These are phyloP conservation scores for Pterobdella sp. DNA, from an alignment of 2,888 invertebrate species.

Conservation along the genomic window DNA sequence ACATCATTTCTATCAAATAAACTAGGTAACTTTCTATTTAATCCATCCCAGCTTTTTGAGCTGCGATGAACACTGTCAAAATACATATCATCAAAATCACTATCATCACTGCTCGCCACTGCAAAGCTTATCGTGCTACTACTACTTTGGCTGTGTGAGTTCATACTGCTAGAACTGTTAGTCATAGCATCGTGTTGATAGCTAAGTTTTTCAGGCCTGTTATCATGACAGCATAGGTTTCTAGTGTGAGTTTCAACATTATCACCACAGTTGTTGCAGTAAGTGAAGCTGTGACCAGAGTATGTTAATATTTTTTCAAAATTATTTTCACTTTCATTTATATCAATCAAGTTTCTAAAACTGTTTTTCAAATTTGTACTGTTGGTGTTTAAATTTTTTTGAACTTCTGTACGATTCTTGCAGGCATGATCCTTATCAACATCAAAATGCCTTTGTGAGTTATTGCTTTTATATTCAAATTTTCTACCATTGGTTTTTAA, in stretches of 20 bases:
- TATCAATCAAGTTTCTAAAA: neutral
- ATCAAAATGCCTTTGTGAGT: too few species aligned
- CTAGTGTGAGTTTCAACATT: neutral
- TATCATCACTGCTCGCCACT: neutral
- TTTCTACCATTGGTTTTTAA: constrained; percentile 6
- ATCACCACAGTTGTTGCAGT: neutral
- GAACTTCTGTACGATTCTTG: too few species aligned
- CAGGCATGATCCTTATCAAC: too few species aligned
- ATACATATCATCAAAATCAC: neutral
- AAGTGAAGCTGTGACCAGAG: neutral
- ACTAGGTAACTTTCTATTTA: too few species aligned
- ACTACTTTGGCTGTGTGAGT: neutral
- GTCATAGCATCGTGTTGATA: too few species aligned
- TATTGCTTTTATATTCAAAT: too few species aligned
- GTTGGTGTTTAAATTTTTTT: neutral
- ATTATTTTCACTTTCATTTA: neutral
- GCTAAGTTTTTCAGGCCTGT: neutral
- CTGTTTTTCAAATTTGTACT: neutral
- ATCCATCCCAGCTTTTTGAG: too few species aligned
- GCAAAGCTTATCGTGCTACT: neutral
- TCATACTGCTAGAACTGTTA: neutral
- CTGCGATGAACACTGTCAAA: neutral
- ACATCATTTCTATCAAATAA: neutral
- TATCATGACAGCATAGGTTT: neutral
- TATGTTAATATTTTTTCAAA: neutral